Evolutionary conservation across 2,888 invertebrate genomes (phyloP), one percentile per base, ranked within the genome.

Genomic region (Julus scandinavius): DNA sequence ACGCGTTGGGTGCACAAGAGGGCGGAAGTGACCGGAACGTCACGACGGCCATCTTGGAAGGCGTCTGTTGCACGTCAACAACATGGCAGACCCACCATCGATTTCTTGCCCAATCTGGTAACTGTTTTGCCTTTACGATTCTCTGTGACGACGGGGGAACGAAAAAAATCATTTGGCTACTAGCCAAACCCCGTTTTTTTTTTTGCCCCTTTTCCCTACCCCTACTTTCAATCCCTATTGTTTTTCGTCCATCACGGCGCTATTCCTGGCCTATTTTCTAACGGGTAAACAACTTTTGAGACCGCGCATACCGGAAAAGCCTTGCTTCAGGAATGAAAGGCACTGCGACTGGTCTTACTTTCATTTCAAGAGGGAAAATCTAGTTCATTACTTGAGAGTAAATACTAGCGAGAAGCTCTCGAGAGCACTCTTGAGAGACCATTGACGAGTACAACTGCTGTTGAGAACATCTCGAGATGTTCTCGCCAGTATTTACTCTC

Each of bases 201-300:
- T 72, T 29, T 2, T 1, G 29, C 38, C 38, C 80, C 80, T 13
- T 20, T 9, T 9, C 63, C 20, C 63, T 54, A 54, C 54, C 54
- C 45, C 45, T 45, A 45, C 45, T 45, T 45, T 45, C 6, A 7
- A 45, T 45, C 45, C 5, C n/a, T 20, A 20, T 63, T 63, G 63
- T 20, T 63, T 63, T 63, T 54, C 13, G 54, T 54, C n/a, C 63
- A 63, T n/a, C n/a, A 63, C 63, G 2, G 13, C 38, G 80, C 38
- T 80, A 80, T 80, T 80, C 80, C 38, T 80, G 80, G 80, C 80
- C 80, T 80, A 80, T 80, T 38, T 80, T 4, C 29, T n/a, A 72
- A 11, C 29, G 38, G 38, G 80, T 80, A 80, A 80, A 80, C 80
- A 80, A 15, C 29, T 15, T 29, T 80, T 72, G 63, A 20, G 63